These are phyloP conservation scores for Aquatica leii DNA, from an alignment of 2,888 invertebrate species.

Conservation along the genomic window DNA sequence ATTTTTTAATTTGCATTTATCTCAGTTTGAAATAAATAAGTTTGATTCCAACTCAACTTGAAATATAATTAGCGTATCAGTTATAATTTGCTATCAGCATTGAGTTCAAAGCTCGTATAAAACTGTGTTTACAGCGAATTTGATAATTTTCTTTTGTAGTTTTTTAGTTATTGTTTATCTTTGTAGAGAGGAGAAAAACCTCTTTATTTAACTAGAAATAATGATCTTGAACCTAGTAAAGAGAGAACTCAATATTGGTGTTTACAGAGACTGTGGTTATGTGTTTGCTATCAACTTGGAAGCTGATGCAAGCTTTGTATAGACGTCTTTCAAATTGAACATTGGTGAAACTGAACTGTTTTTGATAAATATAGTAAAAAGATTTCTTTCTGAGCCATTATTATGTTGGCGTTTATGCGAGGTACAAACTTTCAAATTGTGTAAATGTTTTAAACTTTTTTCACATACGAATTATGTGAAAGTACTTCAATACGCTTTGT, in stretches of 20 bases:
- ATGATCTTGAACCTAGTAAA: slow-evolving; percentile 33
- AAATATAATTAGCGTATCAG: too few species aligned
- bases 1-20: too few species aligned
- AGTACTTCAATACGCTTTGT: too few species aligned
- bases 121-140: too few species aligned
- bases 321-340: slow-evolving; percentile 30
- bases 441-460: not conserved
- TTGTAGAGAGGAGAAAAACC: too few species aligned
- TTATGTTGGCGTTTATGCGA: slow-evolving; percentile 22
- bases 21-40: too few species aligned
- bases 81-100: too few species aligned
- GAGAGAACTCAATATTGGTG: slow-evolving; percentile 42
- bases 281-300: slow-evolving; percentile 44
- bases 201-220: slow-evolving; percentile 30
- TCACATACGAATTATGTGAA: too few species aligned
- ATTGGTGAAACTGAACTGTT: slow-evolving; percentile 27
- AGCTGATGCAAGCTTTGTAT: slow-evolving; percentile 32
- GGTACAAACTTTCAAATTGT: not conserved
- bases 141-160: too few species aligned
- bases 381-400: slow-evolving; percentile 10
- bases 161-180: too few species aligned
- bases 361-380: slow-evolving; percentile 22
- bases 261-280: slow-evolving; percentile 43
- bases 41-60: too few species aligned
- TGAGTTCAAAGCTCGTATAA: too few species aligned